These are phyloP conservation scores for Eilema sororculum DNA, from an alignment of 2,888 invertebrate genomes.

Conservation along the genomic window DNA sequence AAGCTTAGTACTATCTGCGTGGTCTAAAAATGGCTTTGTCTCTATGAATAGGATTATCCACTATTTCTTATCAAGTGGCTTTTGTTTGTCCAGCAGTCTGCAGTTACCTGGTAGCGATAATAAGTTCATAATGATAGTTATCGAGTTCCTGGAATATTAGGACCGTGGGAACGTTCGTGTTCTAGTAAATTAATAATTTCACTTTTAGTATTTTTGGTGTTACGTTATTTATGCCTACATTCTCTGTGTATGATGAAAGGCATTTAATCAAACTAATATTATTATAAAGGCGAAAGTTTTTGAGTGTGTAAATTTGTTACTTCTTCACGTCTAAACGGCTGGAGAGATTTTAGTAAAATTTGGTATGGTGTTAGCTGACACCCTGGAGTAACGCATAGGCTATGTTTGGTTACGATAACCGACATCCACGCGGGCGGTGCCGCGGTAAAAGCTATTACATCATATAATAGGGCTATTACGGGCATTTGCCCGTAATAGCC, in stretches of 20 bases:
- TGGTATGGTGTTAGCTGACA: too few relatives aligned
- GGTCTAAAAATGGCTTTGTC: conserved; percentile 13
- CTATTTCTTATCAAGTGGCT: neutral
- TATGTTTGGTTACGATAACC: too few relatives aligned
- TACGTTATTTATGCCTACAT: neutral
- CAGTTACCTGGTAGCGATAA: neutral
- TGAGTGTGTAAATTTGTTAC: too few relatives aligned
- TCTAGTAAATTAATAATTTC: neutral
- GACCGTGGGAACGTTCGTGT: conserved; percentile 9
- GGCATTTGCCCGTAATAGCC: too few relatives aligned
- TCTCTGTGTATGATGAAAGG: neutral
- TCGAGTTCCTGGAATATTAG: neutral
- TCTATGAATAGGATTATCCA: conserved; percentile 31
- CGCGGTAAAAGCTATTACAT: too few relatives aligned
- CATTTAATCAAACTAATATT: too few relatives aligned
- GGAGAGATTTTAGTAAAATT: too few relatives aligned
- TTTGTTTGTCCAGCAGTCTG: neutral
- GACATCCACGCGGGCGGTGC: too few relatives aligned
- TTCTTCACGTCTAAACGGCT: too few relatives aligned
- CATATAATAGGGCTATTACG: too few relatives aligned
- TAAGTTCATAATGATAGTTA: neutral
- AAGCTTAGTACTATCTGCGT: conserved; percentile 8
- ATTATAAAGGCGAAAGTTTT: too few relatives aligned
- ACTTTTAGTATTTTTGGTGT: neutral
- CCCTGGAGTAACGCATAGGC: too few relatives aligned